These are phyloP conservation scores for Lottia gigantea DNA, from an alignment of 2,888 invertebrate genomes.

Conservation along the genomic window DNA sequence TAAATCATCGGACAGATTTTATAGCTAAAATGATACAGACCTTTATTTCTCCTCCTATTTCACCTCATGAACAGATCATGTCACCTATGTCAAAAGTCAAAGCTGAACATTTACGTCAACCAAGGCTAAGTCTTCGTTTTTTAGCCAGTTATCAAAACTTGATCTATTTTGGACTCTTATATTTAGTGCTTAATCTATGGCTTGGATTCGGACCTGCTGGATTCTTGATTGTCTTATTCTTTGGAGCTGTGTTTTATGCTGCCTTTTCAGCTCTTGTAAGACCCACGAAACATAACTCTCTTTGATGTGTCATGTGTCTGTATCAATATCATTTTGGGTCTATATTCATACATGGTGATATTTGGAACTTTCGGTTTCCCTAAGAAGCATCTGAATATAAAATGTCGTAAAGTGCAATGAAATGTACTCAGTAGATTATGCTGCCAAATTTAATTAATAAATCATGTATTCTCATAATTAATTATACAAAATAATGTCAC, in stretches of 20 bases:
- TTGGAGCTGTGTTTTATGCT: constrained; percentile 41
- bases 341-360: too few species aligned
- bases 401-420: too few species aligned
- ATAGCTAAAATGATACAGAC: constrained; percentile 52
- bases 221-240: constrained; percentile 41
- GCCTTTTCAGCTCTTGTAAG: constrained; percentile 35
- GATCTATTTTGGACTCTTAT: constrained; percentile 72
- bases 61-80: constrained; percentile 67
- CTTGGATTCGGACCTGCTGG: constrained; percentile 47
- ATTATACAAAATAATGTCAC: too few species aligned
- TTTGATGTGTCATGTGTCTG: too few species aligned
- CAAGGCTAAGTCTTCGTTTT: constrained; percentile 69
- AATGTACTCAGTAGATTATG: too few species aligned
- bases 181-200: constrained; percentile 40
- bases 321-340: too few species aligned
- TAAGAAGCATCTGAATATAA: too few species aligned
- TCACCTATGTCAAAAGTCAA: constrained; percentile 41
- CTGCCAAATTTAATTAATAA: too few species aligned
- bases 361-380: too few species aligned
- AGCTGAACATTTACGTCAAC: constrained; percentile 36
- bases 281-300: background rate
- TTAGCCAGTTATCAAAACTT: constrained; percentile 77
- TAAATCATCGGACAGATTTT: constrained; percentile 71
- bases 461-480: too few species aligned
- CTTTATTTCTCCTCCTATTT: constrained; percentile 48